Evolutionary conservation across 2,888 invertebrate species (phyloP).

Genomic region (Megalurothrips usitatus): DNA sequence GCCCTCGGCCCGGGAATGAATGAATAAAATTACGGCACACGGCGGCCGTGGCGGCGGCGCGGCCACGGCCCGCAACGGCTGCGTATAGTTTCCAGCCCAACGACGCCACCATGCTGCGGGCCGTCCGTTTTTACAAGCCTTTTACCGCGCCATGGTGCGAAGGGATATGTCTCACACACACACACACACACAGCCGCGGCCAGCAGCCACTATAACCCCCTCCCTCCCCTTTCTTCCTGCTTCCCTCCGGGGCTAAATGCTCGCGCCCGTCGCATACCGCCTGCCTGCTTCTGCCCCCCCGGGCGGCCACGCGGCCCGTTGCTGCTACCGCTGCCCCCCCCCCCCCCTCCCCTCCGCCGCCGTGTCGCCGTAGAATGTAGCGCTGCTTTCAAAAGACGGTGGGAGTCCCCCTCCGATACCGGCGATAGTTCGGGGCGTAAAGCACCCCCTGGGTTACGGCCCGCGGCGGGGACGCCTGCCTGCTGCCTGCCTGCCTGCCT

Average conservation of each 20-base stretch:
- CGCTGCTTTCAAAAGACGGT: not conserved
- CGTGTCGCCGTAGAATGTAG: conserved; percentile 9
- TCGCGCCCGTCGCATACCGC: not conserved
- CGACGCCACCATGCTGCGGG: not conserved
- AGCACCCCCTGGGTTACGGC: not conserved
- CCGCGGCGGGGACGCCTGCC: no score
- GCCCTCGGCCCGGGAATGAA: no score
- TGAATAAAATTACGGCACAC: no score
- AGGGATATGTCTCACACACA: not conserved
- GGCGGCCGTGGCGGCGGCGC: no score
- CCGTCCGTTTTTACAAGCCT: conserved; percentile 24
- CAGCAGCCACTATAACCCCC: not conserved
- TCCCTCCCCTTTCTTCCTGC: not conserved
- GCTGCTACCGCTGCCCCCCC: not conserved
- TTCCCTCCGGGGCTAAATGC: not conserved
- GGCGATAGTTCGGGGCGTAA: not conserved
- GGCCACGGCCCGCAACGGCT: not conserved
- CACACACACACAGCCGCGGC: not conserved
- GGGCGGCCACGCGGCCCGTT: no score
- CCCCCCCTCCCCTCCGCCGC: not conserved
- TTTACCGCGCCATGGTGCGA: not conserved
- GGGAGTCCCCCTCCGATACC: not conserved
- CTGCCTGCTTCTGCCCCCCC: not conserved
- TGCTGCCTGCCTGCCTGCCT: not conserved
- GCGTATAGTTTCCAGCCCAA: conserved; percentile 3